Evolutionary conservation across 1,140 invertebrate genomes (phyloP).

Genomic region (Drosophila watanabei): DNA sequence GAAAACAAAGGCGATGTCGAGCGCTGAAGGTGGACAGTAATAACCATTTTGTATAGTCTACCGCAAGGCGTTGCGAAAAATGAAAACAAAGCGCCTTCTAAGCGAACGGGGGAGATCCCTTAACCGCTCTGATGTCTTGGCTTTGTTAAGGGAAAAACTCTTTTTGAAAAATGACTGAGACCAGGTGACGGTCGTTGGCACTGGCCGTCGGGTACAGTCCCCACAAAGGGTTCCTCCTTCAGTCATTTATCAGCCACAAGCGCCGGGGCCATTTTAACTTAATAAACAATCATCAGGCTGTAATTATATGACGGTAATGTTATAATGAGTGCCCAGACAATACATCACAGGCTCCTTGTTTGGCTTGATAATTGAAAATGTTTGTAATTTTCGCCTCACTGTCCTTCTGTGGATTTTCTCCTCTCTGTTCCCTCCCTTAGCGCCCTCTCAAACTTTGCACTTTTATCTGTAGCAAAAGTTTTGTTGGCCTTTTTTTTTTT

Average conservation of each 20-base stretch:
- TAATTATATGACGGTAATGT: conserved; percentile 79
- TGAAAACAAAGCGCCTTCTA: conserved; percentile 6
- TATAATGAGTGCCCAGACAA: conserved; percentile 78
- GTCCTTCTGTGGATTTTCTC: conserved; percentile 27
- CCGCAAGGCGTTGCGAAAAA: conserved; percentile 52
- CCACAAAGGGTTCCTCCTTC: conserved; percentile 43
- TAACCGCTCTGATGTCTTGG: conserved; percentile 10
- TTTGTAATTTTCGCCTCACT: conserved; percentile 78
- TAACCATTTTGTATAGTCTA: conserved; percentile 33
- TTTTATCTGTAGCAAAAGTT: conserved; percentile 79
- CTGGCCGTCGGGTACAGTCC: conserved; percentile 44
- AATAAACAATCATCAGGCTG: conserved; percentile 80
- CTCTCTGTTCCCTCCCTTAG: neutral
- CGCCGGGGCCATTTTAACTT: conserved; percentile 64
- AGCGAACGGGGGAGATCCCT: neutral
- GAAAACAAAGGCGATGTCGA: conserved; percentile 17
- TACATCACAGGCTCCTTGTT: conserved; percentile 71
- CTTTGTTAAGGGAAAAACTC: conserved; percentile 38
- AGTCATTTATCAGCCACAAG: conserved; percentile 64
- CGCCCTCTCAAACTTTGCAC: conserved; percentile 66
- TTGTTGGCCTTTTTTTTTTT: conserved; percentile 44
- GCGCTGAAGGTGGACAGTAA: conserved; percentile 16
- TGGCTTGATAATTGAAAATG: conserved; percentile 82
- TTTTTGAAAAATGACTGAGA: conserved; percentile 65
- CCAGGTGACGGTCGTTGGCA: conserved; percentile 50